These are phyloP conservation scores for Lasioglossum calceatum DNA, from an alignment of 2,888 invertebrate species.

Conservation along the genomic window DNA sequence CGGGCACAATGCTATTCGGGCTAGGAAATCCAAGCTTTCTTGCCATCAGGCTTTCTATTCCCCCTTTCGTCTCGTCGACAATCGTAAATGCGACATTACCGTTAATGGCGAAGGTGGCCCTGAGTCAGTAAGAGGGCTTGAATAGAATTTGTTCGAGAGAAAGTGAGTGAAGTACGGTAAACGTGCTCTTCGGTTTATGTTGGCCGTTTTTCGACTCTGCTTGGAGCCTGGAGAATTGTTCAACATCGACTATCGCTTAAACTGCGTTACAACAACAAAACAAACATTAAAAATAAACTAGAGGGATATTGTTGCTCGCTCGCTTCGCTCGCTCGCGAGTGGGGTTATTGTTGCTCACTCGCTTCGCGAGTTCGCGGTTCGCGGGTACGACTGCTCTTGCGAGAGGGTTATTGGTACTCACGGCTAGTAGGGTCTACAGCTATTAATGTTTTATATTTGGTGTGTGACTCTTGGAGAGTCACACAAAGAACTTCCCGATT, in stretches of 20 bases:
- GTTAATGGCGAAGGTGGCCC: conserved; percentile 10
- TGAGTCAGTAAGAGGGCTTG: neutral
- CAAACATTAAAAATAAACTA: no score
- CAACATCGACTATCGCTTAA: no score
- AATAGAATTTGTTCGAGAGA: neutral
- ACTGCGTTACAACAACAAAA: neutral
- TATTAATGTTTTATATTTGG: no score
- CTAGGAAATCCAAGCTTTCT: neutral
- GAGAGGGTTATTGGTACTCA: no score
- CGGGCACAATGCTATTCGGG: neutral
- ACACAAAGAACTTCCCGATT: no score
- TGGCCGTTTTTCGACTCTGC: neutral
- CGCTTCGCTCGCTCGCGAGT: no score
- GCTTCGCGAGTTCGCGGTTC: no score
- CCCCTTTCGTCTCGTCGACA: neutral
- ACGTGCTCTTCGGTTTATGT: neutral
- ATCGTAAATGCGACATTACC: conserved; percentile 21
- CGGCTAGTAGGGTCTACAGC: no score
- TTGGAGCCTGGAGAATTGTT: neutral
- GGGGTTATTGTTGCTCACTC: no score
- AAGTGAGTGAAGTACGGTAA: neutral
- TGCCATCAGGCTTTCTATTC: conserved; percentile 3
- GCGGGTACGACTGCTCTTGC: no score
- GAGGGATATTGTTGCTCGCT: no score
- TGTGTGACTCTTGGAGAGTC: no score